phyloP scores from a whole-genome alignment of 2,797 vertebrate species.

The Galagoides demidoff region DNA sequence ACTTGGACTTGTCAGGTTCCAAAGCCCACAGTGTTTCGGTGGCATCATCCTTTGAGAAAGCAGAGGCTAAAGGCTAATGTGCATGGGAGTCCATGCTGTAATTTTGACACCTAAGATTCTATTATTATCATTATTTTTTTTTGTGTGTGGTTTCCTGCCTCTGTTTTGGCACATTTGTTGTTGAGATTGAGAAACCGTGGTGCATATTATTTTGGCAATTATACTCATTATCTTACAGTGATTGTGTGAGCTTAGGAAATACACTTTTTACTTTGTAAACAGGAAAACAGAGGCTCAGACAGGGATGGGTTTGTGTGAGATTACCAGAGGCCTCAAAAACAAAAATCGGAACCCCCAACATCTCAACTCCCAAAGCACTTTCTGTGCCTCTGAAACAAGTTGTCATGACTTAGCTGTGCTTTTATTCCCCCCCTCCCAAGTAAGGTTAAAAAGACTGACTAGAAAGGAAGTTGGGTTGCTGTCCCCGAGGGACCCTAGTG shows the following conservation, averaged over 20 bases:
- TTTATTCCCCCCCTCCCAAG: not conserved
- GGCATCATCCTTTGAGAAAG: constrained; percentile 67
- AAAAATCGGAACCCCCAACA: not conserved
- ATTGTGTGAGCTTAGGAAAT: constrained; percentile 38
- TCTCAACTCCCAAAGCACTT: not conserved
- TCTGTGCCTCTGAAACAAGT: not conserved
- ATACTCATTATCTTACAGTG: constrained; percentile 54
- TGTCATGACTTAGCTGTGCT: not conserved
- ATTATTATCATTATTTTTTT: constrained; percentile 62
- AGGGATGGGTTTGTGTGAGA: not conserved
- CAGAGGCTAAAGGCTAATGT: constrained; percentile 58
- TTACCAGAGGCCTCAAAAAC: not conserved
- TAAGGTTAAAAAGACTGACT: not conserved
- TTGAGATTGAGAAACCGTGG: constrained; percentile 66
- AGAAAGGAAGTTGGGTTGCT: not conserved
- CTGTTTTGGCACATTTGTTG: constrained; percentile 72
- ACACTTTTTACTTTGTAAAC: constrained; percentile 41
- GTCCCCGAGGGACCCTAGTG: not conserved
- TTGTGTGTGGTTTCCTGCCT: constrained; percentile 73
- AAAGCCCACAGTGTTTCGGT: constrained; percentile 3
- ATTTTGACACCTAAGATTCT: constrained; percentile 59
- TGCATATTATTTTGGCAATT: constrained; percentile 66
- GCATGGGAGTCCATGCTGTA: constrained; percentile 60
- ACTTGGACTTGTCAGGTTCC: constrained; percentile 21
- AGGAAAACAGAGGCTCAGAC: constrained; percentile 22